Evolutionary conservation across 2,797 vertebrate genomes (phyloP).

Genomic region (Amblyopsis hoosieri): DNA sequence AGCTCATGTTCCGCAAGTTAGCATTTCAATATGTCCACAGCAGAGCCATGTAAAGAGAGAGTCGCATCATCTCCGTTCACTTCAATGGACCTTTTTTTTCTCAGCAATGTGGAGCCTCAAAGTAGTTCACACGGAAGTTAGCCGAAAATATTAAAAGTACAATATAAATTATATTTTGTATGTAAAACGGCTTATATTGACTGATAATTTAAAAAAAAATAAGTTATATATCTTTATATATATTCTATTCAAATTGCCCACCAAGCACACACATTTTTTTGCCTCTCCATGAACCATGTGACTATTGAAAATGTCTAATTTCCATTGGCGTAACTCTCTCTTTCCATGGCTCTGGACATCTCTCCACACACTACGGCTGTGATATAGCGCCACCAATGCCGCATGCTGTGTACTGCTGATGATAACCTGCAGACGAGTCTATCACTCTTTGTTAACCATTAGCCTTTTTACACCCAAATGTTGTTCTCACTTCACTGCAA

Average conservation of each 20-base stretch:
- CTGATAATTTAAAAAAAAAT: too few species aligned
- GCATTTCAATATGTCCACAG: slow-evolving; percentile 46
- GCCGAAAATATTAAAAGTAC: too few species aligned
- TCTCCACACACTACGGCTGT: slow-evolving; percentile 41
- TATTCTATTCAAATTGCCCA: slow-evolving; percentile 12
- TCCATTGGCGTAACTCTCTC: background rate
- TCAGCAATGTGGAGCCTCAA: too few species aligned
- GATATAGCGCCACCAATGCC: slow-evolving; percentile 34
- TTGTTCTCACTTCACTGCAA: slow-evolving; percentile 2
- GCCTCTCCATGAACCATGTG: too few species aligned
- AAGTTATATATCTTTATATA: slow-evolving; percentile 37
- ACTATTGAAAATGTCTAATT: too few species aligned
- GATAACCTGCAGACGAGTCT: slow-evolving; percentile 17
- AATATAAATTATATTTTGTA: too few species aligned
- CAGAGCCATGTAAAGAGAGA: too few species aligned
- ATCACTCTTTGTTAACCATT: slow-evolving; percentile 38
- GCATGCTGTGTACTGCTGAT: slow-evolving; percentile 32
- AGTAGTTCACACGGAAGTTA: too few species aligned
- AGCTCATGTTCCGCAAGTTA: slow-evolving; percentile 37
- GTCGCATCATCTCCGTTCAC: too few species aligned
- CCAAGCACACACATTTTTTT: too few species aligned
- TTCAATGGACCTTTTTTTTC: too few species aligned
- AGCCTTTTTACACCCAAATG: slow-evolving; percentile 51
- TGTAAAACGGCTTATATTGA: too few species aligned
- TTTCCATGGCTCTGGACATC: slow-evolving; percentile 29